Conservation (phyloP, 2,113 vertebrate species). For the Carassius carassius region DNA sequence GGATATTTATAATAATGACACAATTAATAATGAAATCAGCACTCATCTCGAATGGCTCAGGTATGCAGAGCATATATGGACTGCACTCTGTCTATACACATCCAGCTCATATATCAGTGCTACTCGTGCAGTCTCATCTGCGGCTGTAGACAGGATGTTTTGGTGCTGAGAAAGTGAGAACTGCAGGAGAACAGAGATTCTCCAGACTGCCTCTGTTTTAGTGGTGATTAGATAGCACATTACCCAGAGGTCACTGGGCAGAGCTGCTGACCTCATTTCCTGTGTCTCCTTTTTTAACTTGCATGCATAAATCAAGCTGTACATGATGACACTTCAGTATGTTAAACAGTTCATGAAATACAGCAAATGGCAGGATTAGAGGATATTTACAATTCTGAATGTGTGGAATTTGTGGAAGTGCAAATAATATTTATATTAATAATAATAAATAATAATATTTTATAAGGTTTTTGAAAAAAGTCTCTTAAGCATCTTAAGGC, state of each 20-base stretch:
- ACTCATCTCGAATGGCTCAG: not conserved
- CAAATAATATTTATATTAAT: no score
- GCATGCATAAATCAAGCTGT: no score
- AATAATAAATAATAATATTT: no score
- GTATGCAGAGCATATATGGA: not conserved
- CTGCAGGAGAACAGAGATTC: slow-evolving; percentile 66
- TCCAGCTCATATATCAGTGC: not conserved
- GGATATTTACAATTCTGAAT: no score
- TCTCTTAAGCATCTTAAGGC: no score
- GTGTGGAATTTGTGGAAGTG: no score
- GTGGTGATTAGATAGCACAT: slow-evolving; percentile 64
- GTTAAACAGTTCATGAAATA: no score
- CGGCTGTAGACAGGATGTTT: slow-evolving; percentile 2
- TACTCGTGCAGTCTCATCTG: not conserved
- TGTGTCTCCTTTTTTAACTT: not conserved
- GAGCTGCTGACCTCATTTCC: not conserved
- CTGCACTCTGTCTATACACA: not conserved
- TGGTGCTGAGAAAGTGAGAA: slow-evolving; percentile 61
- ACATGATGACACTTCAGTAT: no score
- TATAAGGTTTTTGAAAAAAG: no score
- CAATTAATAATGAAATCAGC: not conserved
- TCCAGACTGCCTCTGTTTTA: slow-evolving; percentile 39
- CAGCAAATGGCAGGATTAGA: no score
- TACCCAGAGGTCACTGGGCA: slow-evolving; percentile 64
- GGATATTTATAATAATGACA: not conserved